Percentiles rank a stretch among this genome's conserved stretches.
phyloP scores from a whole-genome alignment of 2,113 vertebrate genomes.

The Chelonoidis abingdonii region DNA sequence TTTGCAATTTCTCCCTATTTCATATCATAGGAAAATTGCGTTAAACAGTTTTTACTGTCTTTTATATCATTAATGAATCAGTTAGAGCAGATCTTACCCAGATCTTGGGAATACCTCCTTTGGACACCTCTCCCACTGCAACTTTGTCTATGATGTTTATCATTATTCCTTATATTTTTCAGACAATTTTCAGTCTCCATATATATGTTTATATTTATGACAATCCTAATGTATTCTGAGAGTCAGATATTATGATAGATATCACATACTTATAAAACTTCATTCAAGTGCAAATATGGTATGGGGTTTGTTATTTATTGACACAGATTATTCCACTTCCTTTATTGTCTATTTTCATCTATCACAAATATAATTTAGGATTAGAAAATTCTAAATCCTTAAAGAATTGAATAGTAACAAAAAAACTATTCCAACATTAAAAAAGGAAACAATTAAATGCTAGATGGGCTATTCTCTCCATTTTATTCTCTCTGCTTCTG shows the following conservation, averaged over 20 bases:
- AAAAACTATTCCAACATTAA: neutral
- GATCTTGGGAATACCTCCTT: neutral
- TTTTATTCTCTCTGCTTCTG: neutral
- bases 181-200: neutral
- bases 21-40: neutral
- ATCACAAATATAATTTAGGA: neutral
- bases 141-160: neutral
- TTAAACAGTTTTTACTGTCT: neutral
- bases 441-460: conserved; percentile 29
- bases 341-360: conserved; percentile 11
- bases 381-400: neutral
- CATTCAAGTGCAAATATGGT: neutral
- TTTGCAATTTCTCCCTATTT: neutral
- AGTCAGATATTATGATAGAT: neutral
- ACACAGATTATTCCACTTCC: neutral
- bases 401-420: neutral
- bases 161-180: neutral
- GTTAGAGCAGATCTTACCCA: neutral
- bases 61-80: neutral
- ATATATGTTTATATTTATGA: neutral
- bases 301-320: neutral
- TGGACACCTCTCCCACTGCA: neutral
- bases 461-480: neutral
- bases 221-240: neutral
- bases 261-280: neutral